Conservation (phyloP, 2,888 invertebrate species). For the Endotricha flammealis region DNA sequence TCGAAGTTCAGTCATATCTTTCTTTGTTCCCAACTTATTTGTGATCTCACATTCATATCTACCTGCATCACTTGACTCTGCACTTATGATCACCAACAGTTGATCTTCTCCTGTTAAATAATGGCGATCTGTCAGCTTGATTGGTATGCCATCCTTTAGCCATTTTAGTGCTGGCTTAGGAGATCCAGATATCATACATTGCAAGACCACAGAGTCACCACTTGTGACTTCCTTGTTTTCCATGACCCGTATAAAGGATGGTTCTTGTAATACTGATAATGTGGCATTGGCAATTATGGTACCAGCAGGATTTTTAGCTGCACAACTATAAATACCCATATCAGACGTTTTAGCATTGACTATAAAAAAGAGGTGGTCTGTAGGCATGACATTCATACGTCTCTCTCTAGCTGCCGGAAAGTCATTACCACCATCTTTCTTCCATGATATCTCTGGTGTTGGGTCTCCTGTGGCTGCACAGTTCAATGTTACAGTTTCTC, state of each 20-base stretch:
- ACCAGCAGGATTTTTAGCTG: slow-evolving; percentile 93
- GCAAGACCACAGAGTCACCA: slow-evolving; percentile 91
- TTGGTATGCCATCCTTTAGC: slow-evolving; percentile 88
- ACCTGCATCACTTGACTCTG: slow-evolving; percentile 87
- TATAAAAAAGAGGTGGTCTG: slow-evolving; percentile 95
- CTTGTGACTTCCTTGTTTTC: slow-evolving; percentile 88
- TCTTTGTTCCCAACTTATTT: slow-evolving; percentile 88
- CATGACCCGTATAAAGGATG: slow-evolving; percentile 91
- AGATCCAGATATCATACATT: slow-evolving; percentile 91
- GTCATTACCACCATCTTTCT: slow-evolving; percentile 94
- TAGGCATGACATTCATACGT: slow-evolving; percentile 94
- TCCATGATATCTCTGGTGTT: slow-evolving; percentile 91
- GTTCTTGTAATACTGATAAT: slow-evolving; percentile 90
- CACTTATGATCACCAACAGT: slow-evolving; percentile 90
- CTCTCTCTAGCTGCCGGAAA: slow-evolving; percentile 97
- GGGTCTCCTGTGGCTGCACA: slow-evolving; percentile 95
- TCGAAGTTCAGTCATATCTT: slow-evolving; percentile 83
- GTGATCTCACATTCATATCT: slow-evolving; percentile 93
- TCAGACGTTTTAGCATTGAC: slow-evolving; percentile 93
- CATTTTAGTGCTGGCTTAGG: slow-evolving; percentile 90
- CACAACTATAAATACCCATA: slow-evolving; percentile 95
- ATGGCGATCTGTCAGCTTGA: slow-evolving; percentile 87
- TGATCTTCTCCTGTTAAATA: slow-evolving; percentile 93
- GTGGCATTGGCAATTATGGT: slow-evolving; percentile 91
- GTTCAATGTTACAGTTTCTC: slow-evolving; percentile 90